Evolutionary conservation across 2,797 vertebrate species (phyloP).

Genomic region (Hapalemur alaotrensis): DNA sequence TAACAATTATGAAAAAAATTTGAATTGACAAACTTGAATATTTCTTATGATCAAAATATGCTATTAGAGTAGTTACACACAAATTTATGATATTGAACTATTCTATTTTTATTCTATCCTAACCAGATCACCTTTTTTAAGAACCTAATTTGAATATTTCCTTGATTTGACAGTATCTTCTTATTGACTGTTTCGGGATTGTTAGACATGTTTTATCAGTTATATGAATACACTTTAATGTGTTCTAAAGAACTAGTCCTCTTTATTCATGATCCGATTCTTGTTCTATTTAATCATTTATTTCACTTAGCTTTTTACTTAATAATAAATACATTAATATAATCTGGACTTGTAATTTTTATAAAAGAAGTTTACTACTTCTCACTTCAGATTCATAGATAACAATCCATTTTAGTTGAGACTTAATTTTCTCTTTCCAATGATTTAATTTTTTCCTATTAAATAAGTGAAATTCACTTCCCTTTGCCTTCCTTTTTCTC

Average conservation of each 20-base stretch:
- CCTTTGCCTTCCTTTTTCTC: background rate
- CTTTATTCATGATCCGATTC: background rate
- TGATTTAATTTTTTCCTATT: background rate
- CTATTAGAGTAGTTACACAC: background rate
- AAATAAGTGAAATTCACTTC: background rate
- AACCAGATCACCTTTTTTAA: background rate
- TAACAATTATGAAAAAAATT: background rate
- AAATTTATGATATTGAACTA: background rate
- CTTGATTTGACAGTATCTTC: background rate
- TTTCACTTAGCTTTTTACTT: background rate
- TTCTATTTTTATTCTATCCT: background rate
- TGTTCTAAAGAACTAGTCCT: background rate
- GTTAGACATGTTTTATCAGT: background rate
- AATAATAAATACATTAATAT: background rate
- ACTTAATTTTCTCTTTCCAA: background rate
- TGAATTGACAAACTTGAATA: background rate
- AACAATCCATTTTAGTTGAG: background rate
- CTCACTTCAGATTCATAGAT: background rate
- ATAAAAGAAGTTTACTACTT: background rate
- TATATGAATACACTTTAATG: background rate
- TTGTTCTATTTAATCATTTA: background rate
- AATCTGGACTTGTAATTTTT: background rate
- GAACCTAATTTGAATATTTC: background rate
- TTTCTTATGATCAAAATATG: background rate
- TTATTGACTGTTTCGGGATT: background rate